phyloP scores from a whole-genome alignment of 2,797 vertebrate genomes.

The Cyclura pinguis region DNA sequence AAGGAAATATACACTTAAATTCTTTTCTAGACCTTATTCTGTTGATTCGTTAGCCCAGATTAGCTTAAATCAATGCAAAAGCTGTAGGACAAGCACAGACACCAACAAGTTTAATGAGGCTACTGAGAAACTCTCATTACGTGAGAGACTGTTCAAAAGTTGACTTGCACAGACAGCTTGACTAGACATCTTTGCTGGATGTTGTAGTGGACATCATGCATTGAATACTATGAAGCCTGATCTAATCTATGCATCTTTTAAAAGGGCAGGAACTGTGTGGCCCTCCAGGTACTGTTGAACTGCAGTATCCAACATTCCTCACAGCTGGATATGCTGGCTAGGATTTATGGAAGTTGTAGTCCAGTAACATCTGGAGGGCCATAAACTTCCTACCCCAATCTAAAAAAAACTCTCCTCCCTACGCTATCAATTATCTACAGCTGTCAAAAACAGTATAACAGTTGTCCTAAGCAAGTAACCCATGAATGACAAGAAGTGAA shows the following conservation, averaged over 20 bases:
- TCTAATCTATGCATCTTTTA: not conserved
- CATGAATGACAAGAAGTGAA: not conserved
- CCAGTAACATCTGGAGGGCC: too few relatives aligned
- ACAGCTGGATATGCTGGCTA: too few relatives aligned
- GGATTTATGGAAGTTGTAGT: too few relatives aligned
- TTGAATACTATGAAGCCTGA: not conserved
- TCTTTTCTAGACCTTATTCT: constrained; percentile 1
- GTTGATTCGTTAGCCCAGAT: constrained; percentile 35
- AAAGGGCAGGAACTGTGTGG: too few relatives aligned
- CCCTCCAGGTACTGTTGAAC: too few relatives aligned
- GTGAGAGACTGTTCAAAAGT: constrained; percentile 19
- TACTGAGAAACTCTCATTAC: constrained; percentile 8
- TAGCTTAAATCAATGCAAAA: constrained; percentile 3
- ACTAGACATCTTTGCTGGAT: constrained; percentile 22
- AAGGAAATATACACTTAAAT: constrained; percentile 19
- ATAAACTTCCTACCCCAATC: too few relatives aligned
- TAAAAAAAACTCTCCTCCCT: not conserved
- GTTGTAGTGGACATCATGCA: not conserved
- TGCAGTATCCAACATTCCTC: too few relatives aligned
- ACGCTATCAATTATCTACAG: not conserved
- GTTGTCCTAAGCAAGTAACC: not conserved
- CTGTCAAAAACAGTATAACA: not conserved
- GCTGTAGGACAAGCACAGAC: not conserved
- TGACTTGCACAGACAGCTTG: not conserved
- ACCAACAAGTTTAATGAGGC: not conserved